These are phyloP conservation scores for Bufo bufo DNA, from an alignment of 2,113 vertebrate species.

Conservation along the genomic window DNA sequence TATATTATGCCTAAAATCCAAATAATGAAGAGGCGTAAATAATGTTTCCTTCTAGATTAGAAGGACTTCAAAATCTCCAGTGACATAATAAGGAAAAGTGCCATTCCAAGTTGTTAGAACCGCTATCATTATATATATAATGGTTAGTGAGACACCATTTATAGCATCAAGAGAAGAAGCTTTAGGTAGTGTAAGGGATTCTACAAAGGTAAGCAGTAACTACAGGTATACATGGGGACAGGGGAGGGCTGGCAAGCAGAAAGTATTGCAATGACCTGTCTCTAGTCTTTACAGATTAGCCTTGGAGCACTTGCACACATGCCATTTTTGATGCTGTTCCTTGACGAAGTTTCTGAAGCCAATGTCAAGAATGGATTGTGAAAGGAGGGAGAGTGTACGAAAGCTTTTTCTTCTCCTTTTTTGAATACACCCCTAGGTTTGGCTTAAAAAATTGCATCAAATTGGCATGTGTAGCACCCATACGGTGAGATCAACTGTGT, in stretches of 20 bases:
- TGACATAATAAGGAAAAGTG: not conserved
- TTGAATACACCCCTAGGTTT: too few species aligned
- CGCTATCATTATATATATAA: not conserved
- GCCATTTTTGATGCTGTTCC: too few species aligned
- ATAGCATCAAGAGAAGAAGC: not conserved
- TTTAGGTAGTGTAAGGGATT: not conserved
- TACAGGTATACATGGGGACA: not conserved
- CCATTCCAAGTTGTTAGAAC: not conserved
- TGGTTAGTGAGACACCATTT: not conserved
- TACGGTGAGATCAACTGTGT: not conserved
- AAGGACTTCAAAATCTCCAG: not conserved
- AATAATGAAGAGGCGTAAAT: too few species aligned
- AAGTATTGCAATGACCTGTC: not conserved
- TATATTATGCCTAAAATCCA: too few species aligned
- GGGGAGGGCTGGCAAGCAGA: conserved; percentile 27
- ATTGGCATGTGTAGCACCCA: too few species aligned
- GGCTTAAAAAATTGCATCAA: too few species aligned
- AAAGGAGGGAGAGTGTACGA: too few species aligned
- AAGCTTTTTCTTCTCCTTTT: too few species aligned
- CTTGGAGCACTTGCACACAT: too few species aligned
- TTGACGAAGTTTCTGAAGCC: too few species aligned
- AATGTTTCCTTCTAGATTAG: too few species aligned
- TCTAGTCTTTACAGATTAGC: not conserved
- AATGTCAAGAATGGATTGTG: too few species aligned
- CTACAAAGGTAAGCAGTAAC: not conserved